These are phyloP conservation scores for Oncorhynchus mykiss DNA, from an alignment of 2,113 vertebrate genomes.

Conservation along the genomic window DNA sequence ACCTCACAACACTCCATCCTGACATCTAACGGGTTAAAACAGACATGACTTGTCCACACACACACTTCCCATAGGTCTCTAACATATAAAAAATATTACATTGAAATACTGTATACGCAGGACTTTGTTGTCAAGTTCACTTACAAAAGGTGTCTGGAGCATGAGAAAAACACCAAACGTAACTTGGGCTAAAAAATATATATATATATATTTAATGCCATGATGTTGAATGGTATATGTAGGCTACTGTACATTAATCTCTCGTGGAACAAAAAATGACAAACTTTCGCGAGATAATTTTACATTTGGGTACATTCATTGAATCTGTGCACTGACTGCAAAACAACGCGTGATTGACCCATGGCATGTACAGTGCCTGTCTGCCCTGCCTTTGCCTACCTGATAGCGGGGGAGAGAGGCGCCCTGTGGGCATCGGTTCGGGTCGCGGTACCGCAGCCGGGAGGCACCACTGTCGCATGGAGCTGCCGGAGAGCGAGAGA, in stretches of 20 bases:
- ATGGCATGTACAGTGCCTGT: neutral
- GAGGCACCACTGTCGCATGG: slow-evolving; percentile 81
- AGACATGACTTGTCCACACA: neutral
- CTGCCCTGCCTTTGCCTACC: slow-evolving; percentile 51
- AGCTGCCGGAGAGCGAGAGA: slow-evolving; percentile 39
- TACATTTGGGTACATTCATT: too few species aligned
- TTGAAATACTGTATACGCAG: too few species aligned
- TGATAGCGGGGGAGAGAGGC: slow-evolving; percentile 70
- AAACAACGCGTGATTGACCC: neutral
- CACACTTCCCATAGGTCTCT: too few species aligned
- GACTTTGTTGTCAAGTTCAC: too few species aligned
- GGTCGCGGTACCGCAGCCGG: slow-evolving; percentile 75
- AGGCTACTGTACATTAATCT: neutral
- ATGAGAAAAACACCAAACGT: too few species aligned
- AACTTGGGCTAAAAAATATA: neutral
- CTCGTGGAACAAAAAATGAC: too few species aligned
- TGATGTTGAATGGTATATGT: neutral
- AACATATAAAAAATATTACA: too few species aligned
- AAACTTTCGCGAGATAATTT: too few species aligned
- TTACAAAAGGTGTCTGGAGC: too few species aligned
- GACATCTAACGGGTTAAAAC: slow-evolving; percentile 55
- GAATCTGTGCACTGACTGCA: too few species aligned
- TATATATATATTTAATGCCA: slow-evolving; percentile 43
- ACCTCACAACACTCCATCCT: slow-evolving; percentile 78
- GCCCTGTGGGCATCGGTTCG: slow-evolving; percentile 72